phyloP scores from a whole-genome alignment of 2,888 invertebrate genomes.

The Malachius bipustulatus region DNA sequence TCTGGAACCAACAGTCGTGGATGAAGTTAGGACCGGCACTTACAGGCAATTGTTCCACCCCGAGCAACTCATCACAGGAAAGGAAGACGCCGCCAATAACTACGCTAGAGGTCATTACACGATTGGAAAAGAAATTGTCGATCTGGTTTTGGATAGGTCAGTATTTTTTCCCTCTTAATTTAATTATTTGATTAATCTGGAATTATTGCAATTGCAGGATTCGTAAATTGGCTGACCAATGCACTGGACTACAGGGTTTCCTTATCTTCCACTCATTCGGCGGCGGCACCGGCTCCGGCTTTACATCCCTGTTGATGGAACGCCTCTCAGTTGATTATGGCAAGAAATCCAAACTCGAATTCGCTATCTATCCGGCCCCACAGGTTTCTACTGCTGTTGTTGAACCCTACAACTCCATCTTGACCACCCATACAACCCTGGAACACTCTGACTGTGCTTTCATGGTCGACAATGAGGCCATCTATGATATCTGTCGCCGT shows the following conservation, averaged over 20 bases:
- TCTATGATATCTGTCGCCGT: slow-evolving; percentile 80
- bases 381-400: slow-evolving; percentile 68
- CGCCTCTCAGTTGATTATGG: slow-evolving; percentile 63
- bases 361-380: slow-evolving; percentile 74
- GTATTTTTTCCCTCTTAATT: too few relatives aligned
- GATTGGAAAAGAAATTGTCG: too few relatives aligned
- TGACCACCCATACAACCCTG: slow-evolving; percentile 90
- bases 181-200: too few relatives aligned
- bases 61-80: too few relatives aligned
- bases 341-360: slow-evolving; percentile 71
- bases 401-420: slow-evolving; percentile 95
- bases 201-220: too few relatives aligned
- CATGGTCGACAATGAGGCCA: slow-evolving; percentile 77
- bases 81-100: too few relatives aligned
- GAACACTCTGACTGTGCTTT: slow-evolving; percentile 96
- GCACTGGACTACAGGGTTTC: slow-evolving; percentile 64
- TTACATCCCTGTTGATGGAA: slow-evolving; percentile 73
- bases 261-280: slow-evolving; percentile 74
- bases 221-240: slow-evolving; percentile 60
- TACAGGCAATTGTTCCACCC: too few relatives aligned
- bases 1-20: too few relatives aligned
- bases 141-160: too few relatives aligned
- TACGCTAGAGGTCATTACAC: too few relatives aligned
- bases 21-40: too few relatives aligned
- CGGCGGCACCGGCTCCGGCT: slow-evolving; percentile 72